Evolutionary conservation across 2,888 invertebrate genomes (phyloP).

Genomic region (Amblyjoppa fuscipennis): DNA sequence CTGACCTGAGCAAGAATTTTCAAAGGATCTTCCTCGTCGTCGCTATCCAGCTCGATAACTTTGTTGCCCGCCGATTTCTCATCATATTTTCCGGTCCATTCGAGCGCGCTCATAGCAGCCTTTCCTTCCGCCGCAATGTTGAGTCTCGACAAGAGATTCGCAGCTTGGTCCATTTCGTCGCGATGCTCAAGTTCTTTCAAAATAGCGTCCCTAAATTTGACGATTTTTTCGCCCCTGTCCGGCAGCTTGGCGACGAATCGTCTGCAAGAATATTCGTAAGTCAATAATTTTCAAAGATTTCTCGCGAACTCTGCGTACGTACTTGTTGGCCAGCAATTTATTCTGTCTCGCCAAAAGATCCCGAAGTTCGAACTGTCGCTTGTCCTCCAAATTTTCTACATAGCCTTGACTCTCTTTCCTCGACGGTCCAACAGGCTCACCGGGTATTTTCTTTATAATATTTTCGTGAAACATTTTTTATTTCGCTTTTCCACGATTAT

Average conservation of each 20-base stretch:
- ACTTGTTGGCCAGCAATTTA: conserved; percentile 86
- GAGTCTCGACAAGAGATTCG: conserved; percentile 86
- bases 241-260: conserved; percentile 86
- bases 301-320: conserved; percentile 65
- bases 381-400: conserved; percentile 86
- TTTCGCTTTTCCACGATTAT: background rate
- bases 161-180: conserved; percentile 86
- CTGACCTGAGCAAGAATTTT: conserved; percentile 87
- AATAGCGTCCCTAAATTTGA: conserved; percentile 86
- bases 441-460: conserved; percentile 85
- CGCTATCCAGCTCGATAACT: conserved; percentile 87
- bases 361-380: conserved; percentile 85
- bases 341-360: conserved; percentile 87
- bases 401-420: conserved; percentile 87
- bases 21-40: conserved; percentile 87
- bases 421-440: conserved; percentile 84
- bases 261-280: conserved; percentile 79
- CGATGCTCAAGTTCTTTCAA: conserved; percentile 85
- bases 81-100: conserved; percentile 87
- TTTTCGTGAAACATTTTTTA: conserved; percentile 71
- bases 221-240: conserved; percentile 88
- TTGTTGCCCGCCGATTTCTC: conserved; percentile 80
- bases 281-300: background rate
- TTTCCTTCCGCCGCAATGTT: conserved; percentile 85
- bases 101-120: conserved; percentile 86